Evolutionary conservation across 1,140 invertebrate genomes (phyloP), one percentile per base, ranked within the genome.

Genomic region (Dendrolimus punctatus): DNA sequence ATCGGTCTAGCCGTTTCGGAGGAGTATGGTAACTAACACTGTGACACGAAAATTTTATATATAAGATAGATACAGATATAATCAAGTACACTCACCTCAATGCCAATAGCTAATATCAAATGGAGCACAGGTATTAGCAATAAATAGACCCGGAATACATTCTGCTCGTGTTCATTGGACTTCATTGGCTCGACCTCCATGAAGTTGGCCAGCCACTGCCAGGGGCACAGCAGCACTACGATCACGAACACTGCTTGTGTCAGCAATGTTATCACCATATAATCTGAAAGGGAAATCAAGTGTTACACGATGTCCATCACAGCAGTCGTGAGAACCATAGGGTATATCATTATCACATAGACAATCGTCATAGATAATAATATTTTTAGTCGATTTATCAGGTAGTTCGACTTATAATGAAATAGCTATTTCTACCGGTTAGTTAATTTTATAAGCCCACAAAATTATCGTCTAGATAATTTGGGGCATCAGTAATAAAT

Each of bases 101-200:
- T 78, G 47, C 71, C 72, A 10, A 87, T 78, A 39, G 86, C 78
- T 5, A 87, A 52, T 37, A 87, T 53, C 38, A 87, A 61, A 71
- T 88, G 86, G 44, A 87, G 48, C 37, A 71, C 63, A 2, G 85
- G 86, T 62, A 88, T 72, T 5, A 88, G 55, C 47, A 88, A 62
- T 51, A 87, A 51, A 50, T 87, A 88, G 6, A 87, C 53, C 40
- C 85, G 73, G 66, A 87, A 88, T 50, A 77, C 64, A 9, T 69
- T 77, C 50, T 79, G 68, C n/a, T 79, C 76, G 0, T 41, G 51
- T 9, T 75, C 53, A 0, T 51, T 37, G 0, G 58, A 7, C 38
- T 74, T 64, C 66, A 84, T 63, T 8, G 57, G 61, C 46, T 74
- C 60, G 1, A 88, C 58, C 56, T 88, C 83, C 76, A 88, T 87